Conservation (phyloP, 2,888 invertebrate species). For the Eupeodes luniger region DNA sequence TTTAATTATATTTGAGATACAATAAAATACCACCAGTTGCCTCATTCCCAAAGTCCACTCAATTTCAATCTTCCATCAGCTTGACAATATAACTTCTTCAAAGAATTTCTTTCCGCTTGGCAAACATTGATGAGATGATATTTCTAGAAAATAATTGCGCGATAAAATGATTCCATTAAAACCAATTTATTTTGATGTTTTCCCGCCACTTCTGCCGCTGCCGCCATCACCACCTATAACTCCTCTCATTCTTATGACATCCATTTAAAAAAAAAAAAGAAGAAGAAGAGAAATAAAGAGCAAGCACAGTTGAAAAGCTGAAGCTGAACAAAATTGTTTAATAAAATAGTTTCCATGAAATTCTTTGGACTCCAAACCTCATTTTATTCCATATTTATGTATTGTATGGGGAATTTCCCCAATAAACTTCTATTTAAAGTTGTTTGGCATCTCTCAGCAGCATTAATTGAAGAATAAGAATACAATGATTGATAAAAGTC, state of each 20-base stretch:
- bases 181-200: conserved; percentile 29
- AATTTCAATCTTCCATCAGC: too few relatives aligned
- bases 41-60: too few relatives aligned
- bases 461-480: not conserved
- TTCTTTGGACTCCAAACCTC: not conserved
- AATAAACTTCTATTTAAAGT: conserved; percentile 8
- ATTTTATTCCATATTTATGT: not conserved
- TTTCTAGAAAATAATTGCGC: conserved; percentile 26
- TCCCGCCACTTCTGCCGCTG: not conserved
- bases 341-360: not conserved
- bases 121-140: not conserved
- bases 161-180: conserved; percentile 17
- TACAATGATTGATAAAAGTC: not conserved
- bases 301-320: not conserved
- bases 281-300: not conserved
- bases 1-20: too few relatives aligned
- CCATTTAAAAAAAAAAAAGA: not conserved
- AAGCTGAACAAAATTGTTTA: not conserved
- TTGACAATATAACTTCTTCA: not conserved
- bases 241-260: not conserved
- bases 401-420: not conserved
- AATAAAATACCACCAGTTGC: too few relatives aligned
- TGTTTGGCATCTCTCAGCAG: not conserved
- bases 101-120: conserved; percentile 1
- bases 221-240: too few relatives aligned